Percentiles rank a stretch among this genome's conserved stretches.
phyloP scores from a whole-genome alignment of 1,140 invertebrate species.

The Leptestheria dahalacensis region DNA sequence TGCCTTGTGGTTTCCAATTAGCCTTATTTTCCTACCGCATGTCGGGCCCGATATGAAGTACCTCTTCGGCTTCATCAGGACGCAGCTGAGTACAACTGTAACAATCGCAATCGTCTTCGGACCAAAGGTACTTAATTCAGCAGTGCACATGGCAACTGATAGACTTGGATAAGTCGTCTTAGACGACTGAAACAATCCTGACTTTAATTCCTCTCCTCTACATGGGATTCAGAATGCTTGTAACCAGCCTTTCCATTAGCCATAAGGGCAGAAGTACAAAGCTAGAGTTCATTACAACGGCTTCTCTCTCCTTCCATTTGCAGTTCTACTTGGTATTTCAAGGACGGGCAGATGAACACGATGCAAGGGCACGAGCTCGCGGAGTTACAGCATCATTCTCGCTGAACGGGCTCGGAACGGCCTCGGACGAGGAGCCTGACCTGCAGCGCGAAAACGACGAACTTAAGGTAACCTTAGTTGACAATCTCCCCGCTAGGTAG shows the following conservation, averaged over 20 bases:
- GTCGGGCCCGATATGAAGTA: conserved; percentile 81
- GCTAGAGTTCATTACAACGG: too few relatives aligned
- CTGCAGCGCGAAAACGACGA: conserved; percentile 79
- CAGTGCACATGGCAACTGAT: too few relatives aligned
- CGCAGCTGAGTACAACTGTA: conserved; percentile 68
- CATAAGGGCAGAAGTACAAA: too few relatives aligned
- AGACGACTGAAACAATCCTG: too few relatives aligned
- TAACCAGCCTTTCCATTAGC: too few relatives aligned
- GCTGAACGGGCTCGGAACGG: conserved; percentile 49
- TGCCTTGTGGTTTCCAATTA: conserved; percentile 29
- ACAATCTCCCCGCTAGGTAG: background rate
- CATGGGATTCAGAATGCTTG: too few relatives aligned
- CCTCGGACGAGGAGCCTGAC: conserved; percentile 51
- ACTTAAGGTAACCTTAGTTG: conserved; percentile 45
- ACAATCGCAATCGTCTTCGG: conserved; percentile 71
- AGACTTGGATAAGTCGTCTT: too few relatives aligned
- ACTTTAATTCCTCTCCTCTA: too few relatives aligned
- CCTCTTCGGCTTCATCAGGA: conserved; percentile 66
- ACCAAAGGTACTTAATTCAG: conserved; percentile 45
- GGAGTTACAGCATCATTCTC: conserved; percentile 71
- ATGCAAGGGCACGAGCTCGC: conserved; percentile 54
- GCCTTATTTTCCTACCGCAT: conserved; percentile 63
- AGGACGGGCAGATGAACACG: conserved; percentile 73
- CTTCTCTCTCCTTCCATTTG: conserved; percentile 4
- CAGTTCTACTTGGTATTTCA: conserved; percentile 58